Conservation (phyloP, 53 echinoderm and acorn worm genomes). For the Hippasteria phrygiana region DNA sequence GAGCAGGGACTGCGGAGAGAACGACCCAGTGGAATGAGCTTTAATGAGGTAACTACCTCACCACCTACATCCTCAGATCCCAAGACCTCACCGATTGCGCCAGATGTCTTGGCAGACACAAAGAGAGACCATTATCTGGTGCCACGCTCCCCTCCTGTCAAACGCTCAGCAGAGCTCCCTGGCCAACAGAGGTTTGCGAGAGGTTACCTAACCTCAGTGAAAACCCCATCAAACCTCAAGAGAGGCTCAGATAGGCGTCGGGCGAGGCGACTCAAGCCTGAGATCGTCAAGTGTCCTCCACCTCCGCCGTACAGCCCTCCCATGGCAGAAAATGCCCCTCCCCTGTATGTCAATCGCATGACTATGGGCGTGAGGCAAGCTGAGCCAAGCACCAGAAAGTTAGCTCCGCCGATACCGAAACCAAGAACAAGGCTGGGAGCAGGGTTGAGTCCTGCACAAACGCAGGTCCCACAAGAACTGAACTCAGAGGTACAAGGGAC, state of each 20-base stretch:
- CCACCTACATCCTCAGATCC: not conserved
- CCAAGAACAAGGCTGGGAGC: not conserved
- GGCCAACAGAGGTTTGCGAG: not conserved
- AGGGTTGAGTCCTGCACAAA: not conserved
- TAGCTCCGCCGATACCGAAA: slow-evolving; percentile 47
- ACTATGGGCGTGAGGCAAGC: not conserved
- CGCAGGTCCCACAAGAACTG: not conserved
- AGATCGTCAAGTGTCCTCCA: slow-evolving; percentile 37
- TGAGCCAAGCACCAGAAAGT: not conserved
- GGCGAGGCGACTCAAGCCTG: slow-evolving; percentile 7
- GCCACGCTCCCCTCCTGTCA: slow-evolving; percentile 42
- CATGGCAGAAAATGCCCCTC: not conserved
- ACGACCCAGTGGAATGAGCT: slow-evolving; percentile 35
- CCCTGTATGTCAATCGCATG: slow-evolving; percentile 31
- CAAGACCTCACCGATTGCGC: not conserved
- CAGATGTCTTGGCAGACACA: not conserved
- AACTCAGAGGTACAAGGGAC: not conserved
- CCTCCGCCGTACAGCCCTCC: slow-evolving; percentile 25
- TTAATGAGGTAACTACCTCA: not conserved
- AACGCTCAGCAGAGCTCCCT: not conserved
- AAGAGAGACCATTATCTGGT: slow-evolving; percentile 8
- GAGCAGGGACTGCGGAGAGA: not conserved
- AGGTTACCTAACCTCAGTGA: slow-evolving; percentile 46
- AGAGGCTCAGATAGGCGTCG: slow-evolving; percentile 27
- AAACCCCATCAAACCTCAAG: not conserved